A percentile compares a stretch with the other conserved stretches of the same genome.
Conservation (phyloP, 2,888 invertebrate genomes). For the Pachydiplax longipennis region DNA sequence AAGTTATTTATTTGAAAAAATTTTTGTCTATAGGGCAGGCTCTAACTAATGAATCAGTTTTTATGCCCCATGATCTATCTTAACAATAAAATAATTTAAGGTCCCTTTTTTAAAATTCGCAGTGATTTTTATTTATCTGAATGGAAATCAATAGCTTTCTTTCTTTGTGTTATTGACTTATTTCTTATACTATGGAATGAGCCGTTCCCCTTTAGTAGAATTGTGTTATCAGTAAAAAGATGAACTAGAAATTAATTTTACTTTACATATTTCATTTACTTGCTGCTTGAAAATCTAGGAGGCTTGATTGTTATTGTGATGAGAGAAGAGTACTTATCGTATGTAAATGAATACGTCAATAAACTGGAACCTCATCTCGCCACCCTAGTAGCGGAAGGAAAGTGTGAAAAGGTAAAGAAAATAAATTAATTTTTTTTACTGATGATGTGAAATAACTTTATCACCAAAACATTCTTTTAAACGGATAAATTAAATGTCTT, state of each 20-base stretch:
- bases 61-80: too few relatives aligned
- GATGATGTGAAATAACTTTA: background rate
- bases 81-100: too few relatives aligned
- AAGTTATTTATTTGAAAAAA: background rate
- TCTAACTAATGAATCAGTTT: too few relatives aligned
- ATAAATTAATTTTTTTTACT: background rate
- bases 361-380: constrained; percentile 56
- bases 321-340: constrained; percentile 55
- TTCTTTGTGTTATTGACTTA: too few relatives aligned
- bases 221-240: too few relatives aligned
- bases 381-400: constrained; percentile 52
- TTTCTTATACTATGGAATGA: too few relatives aligned
- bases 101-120: too few relatives aligned
- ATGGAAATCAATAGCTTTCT: too few relatives aligned
- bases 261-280: background rate
- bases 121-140: too few relatives aligned
- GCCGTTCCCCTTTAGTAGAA: too few relatives aligned
- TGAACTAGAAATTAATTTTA: too few relatives aligned
- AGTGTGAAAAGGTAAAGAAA: constrained; percentile 53
- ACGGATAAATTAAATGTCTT: background rate
- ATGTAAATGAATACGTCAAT: constrained; percentile 54
- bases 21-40: too few relatives aligned
- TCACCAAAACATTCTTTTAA: background rate
- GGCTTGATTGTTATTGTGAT: constrained; percentile 56
- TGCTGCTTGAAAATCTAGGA: constrained; percentile 51